Conservation (phyloP, 2,113 vertebrate species). For the Eira barbara region DNA sequence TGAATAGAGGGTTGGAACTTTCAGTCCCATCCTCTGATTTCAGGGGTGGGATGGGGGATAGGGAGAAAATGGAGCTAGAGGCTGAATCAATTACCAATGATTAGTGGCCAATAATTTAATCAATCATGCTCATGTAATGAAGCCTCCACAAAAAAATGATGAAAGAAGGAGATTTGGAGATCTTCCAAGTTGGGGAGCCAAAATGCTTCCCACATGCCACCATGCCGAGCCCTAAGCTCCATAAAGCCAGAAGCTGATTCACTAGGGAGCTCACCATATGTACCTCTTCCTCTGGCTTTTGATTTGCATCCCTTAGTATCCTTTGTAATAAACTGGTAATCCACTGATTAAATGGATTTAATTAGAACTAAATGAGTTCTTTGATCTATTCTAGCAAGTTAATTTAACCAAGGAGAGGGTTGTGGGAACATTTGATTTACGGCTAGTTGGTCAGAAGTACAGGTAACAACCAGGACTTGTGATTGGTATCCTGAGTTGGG, state of each 20-base stretch:
- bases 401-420: neutral
- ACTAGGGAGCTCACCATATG: no score
- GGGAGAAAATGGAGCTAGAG: neutral
- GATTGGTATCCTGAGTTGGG: neutral
- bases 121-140: neutral
- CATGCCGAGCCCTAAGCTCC: neutral
- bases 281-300: neutral
- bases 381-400: neutral
- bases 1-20: neutral
- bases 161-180: neutral
- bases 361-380: neutral
- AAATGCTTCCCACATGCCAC: neutral
- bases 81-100: neutral
- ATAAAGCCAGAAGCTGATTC: neutral
- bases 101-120: neutral
- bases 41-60: neutral
- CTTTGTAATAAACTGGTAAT: neutral
- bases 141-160: neutral
- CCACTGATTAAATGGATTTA: neutral
- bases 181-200: neutral
- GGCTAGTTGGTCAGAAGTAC: neutral
- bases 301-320: neutral
- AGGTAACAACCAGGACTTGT: neutral
- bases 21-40: neutral
- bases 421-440: neutral